Evolutionary conservation across 2,113 vertebrate genomes (phyloP).

Genomic region (Ctenodactylus gundi): DNA sequence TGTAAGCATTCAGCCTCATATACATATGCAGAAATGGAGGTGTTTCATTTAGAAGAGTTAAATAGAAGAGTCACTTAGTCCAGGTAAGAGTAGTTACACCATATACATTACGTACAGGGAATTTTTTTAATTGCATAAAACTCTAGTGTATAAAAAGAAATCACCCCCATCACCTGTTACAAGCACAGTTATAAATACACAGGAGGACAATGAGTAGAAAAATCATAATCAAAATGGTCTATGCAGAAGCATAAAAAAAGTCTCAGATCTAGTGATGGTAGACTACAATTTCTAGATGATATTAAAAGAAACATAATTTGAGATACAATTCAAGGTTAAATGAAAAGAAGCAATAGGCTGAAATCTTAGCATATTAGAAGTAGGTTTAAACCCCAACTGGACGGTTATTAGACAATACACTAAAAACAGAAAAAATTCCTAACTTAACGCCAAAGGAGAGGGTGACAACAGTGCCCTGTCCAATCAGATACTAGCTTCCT

Average conservation of each 20-base stretch:
- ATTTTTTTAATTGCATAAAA: slow-evolving; percentile 15
- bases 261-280: neutral
- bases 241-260: neutral
- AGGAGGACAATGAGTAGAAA: neutral
- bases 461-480: neutral
- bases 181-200: neutral
- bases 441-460: neutral
- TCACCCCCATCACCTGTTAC: neutral
- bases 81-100: slow-evolving; percentile 22
- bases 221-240: neutral
- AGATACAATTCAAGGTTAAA: neutral
- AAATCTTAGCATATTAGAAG: slow-evolving; percentile 21
- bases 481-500: neutral
- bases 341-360: neutral
- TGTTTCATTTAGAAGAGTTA: slow-evolving; percentile 25
- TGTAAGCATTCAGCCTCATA: neutral
- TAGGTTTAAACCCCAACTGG: neutral
- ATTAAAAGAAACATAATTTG: neutral
- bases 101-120: neutral
- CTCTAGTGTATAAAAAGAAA: neutral
- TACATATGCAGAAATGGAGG: neutral
- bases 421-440: neutral
- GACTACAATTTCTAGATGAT: neutral
- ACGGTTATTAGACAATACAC: neutral
- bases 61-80: neutral